These are phyloP conservation scores for Drosophila grimshawi DNA, from an alignment of 1,140 invertebrate genomes.

Conservation along the genomic window DNA sequence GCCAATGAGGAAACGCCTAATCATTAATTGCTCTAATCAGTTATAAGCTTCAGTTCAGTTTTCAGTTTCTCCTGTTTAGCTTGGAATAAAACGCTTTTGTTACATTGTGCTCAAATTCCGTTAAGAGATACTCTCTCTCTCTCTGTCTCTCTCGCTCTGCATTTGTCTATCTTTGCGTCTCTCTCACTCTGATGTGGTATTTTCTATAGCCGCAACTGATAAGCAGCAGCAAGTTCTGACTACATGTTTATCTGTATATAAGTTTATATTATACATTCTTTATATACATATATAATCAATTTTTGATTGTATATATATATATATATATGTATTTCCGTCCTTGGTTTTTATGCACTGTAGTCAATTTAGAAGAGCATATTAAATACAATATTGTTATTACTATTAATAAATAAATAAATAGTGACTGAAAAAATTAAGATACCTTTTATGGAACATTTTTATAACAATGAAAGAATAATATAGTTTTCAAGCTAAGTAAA, in stretches of 20 bases:
- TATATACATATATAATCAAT: not conserved
- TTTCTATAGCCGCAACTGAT: conserved; percentile 12
- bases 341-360: not conserved
- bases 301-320: not conserved
- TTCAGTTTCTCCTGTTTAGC: not conserved
- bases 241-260: no score
- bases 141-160: not conserved
- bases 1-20: conserved; percentile 7
- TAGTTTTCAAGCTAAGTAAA: no score
- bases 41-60: not conserved
- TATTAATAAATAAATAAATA: no score
- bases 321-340: not conserved
- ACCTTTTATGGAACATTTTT: not conserved
- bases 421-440: no score
- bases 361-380: not conserved
- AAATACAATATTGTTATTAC: no score
- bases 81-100: no score
- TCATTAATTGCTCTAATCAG: not conserved
- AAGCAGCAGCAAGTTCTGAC: not conserved
- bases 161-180: not conserved
- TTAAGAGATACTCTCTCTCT: not conserved
- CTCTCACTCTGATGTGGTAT: conserved; percentile 1
- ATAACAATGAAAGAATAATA: not conserved
- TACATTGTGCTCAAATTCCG: no score
- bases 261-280: no score